A percentile compares a stretch with the other conserved stretches of the same genome.
phyloP scores from a whole-genome alignment of 2,113 vertebrate species.

The Macroglossus sobrinus region DNA sequence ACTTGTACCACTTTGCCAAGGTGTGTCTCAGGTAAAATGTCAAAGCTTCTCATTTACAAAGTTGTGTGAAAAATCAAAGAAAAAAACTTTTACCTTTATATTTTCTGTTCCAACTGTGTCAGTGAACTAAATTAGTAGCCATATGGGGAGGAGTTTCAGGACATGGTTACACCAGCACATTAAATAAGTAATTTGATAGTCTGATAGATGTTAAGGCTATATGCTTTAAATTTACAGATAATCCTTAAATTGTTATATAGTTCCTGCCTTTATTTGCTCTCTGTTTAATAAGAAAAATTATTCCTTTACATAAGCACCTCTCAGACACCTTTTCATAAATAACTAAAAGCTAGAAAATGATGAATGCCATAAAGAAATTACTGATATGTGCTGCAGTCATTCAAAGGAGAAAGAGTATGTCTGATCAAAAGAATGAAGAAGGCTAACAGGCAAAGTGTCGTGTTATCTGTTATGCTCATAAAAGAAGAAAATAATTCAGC shows the following conservation, averaged over 20 bases:
- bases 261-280: not conserved
- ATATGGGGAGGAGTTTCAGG: not conserved
- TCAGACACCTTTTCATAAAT: not conserved
- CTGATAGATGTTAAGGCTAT: accelerated
- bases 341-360: not conserved
- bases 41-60: not conserved
- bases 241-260: not conserved
- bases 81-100: not conserved
- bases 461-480: not conserved
- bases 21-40: not conserved
- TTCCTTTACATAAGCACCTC: not conserved
- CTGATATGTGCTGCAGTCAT: accelerated
- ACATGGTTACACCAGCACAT: accelerated
- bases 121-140: not conserved
- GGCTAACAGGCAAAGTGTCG: not conserved
- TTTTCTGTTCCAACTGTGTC: not conserved
- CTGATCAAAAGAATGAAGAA: not conserved
- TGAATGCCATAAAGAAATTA: not conserved
- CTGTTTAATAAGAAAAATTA: not conserved
- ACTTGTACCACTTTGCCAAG: not conserved
- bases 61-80: not conserved
- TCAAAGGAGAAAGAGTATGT: not conserved
- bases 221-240: not conserved
- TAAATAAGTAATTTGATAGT: not conserved
- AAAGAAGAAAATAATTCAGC: not conserved